Conservation (phyloP, 2,888 invertebrate species). For the Parnassius smintheus region DNA sequence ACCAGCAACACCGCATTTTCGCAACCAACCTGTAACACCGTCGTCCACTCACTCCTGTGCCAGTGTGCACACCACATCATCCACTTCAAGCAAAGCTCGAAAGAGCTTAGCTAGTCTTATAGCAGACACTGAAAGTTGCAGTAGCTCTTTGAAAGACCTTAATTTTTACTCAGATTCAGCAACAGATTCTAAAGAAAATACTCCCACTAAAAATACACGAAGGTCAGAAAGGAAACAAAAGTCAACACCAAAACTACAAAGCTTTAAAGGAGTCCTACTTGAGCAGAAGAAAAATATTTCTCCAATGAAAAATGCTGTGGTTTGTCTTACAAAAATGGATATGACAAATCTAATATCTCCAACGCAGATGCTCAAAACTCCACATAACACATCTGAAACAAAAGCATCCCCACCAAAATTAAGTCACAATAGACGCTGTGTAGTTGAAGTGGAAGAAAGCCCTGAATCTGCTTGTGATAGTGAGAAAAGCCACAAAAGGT, state of each 20-base stretch:
- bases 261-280: constrained; percentile 65
- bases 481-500: constrained; percentile 65
- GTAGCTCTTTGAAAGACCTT: constrained; percentile 74
- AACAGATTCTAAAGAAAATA: constrained; percentile 73
- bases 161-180: constrained; percentile 74
- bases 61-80: constrained; percentile 66
- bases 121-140: constrained; percentile 76
- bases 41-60: constrained; percentile 71
- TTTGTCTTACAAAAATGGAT: constrained; percentile 66
- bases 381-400: constrained; percentile 58
- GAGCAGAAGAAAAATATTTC: constrained; percentile 66
- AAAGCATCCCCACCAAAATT: constrained; percentile 68
- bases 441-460: constrained; percentile 63
- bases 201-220: constrained; percentile 56
- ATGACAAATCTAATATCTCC: constrained; percentile 59
- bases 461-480: constrained; percentile 63
- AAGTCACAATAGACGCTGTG: constrained; percentile 56
- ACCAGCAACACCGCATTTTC: constrained; percentile 66
- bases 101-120: constrained; percentile 71
- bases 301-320: constrained; percentile 54
- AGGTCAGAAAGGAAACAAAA: constrained; percentile 53
- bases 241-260: constrained; percentile 60
- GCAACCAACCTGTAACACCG: constrained; percentile 66
- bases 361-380: constrained; percentile 68
- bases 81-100: constrained; percentile 68